Percentiles rank a stretch among this genome's conserved stretches.
These are phyloP conservation scores for Melanotaenia pygmaea DNA, from an alignment of 2,797 vertebrate species.

Conservation along the genomic window DNA sequence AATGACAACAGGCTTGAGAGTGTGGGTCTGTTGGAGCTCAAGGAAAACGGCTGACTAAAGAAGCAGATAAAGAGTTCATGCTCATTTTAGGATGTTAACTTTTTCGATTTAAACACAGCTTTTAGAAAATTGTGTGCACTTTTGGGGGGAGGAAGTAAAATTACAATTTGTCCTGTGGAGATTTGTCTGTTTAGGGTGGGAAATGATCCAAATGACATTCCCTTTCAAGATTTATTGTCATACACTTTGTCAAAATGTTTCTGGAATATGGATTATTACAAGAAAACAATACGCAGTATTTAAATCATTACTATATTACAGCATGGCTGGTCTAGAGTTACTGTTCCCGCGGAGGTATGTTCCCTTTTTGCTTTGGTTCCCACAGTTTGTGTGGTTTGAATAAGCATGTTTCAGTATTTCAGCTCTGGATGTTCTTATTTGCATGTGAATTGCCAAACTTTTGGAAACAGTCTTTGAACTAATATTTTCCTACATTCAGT, in stretches of 20 bases:
- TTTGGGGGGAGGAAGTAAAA: background rate
- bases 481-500: background rate
- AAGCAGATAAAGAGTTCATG: background rate
- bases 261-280: slow-evolving; percentile 4
- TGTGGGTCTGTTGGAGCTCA: slow-evolving; percentile 3
- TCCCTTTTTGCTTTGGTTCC: background rate
- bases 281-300: slow-evolving; percentile 41
- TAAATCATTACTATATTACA: slow-evolving; percentile 73
- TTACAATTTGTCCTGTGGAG: background rate
- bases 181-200: background rate
- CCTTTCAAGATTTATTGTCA: background rate
- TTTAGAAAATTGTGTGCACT: background rate
- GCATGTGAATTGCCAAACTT: slow-evolving; percentile 9
- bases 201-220: background rate
- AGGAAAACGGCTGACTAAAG: background rate
- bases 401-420: slow-evolving; percentile 20
- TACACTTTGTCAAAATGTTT: slow-evolving; percentile 7
- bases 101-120: background rate
- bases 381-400: slow-evolving; percentile 22
- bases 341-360: slow-evolving; percentile 85
- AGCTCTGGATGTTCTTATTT: slow-evolving; percentile 34
- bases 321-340: slow-evolving; percentile 83
- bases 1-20: background rate
- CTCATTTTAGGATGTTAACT: background rate
- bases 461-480: background rate